Evolutionary conservation across 2,113 vertebrate species (phyloP), one percentile per base, ranked within the genome.

Genomic region (Oncorhynchus clarkii): DNA sequence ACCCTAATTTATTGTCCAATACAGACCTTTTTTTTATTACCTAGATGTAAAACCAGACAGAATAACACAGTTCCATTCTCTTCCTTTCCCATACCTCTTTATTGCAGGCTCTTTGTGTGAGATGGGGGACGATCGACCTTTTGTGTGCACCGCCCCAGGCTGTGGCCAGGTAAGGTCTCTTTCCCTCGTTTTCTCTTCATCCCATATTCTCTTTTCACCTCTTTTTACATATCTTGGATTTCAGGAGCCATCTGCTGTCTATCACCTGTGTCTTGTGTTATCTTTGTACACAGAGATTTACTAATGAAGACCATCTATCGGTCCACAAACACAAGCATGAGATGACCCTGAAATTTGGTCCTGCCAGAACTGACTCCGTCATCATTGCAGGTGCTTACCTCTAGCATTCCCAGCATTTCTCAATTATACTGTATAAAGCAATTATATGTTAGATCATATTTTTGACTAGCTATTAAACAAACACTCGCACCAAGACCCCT

Each of bases 321-420:
- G 97, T 99, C 80, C 97, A 99, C 89, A 99, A 96, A 93, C 97
- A 98, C 93, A 99, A 99, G 86, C 97, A 99, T 84, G 97, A 99
- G 94, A 98, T 99, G 97, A 99, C 97, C 59, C 90, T 99, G 88
- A 99, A 98, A 88, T 99, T 99, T 87, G 97, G 97, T 87, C 97
- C 97, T n/a, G 93, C 96, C 65, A 93, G 97, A 86, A 99, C 96
- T 5, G 97, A 99, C 89, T 97, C 96, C 1, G 97, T 99, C 89
- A 98, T 99, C 88, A 98, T 99, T 75, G 96, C 96, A 95, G 97
- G 97, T 99, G 22, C 45, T 24, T 48, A 5, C n/a, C 9, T 71
- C 11, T 45, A 45, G 2, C 39, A 45, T 45, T 45, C 12, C 9
- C 12, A 45, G 2, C 39, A 45, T 45, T 45, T 45, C 9, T 45